These are phyloP conservation scores for Solenopsis invicta DNA, from an alignment of 1,140 invertebrate species.

Conservation along the genomic window DNA sequence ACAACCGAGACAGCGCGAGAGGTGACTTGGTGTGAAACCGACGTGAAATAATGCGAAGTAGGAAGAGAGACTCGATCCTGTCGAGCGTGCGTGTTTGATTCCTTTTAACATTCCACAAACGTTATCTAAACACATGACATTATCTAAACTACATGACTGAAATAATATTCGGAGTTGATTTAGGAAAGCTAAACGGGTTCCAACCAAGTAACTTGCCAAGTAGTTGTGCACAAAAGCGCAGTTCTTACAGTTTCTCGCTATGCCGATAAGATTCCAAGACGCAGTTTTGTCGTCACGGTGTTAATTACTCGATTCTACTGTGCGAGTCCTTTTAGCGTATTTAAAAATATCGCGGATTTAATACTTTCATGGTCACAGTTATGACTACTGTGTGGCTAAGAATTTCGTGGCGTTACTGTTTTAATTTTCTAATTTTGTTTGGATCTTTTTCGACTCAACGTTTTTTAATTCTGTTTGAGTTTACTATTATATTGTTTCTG, in stretches of 20 bases:
- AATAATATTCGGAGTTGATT: not conserved
- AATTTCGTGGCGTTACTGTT: not conserved
- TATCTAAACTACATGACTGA: not conserved
- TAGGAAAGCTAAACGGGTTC: not conserved
- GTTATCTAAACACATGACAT: not conserved
- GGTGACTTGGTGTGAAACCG: not conserved
- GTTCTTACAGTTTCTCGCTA: slow-evolving; percentile 2
- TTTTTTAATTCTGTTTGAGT: too few relatives aligned
- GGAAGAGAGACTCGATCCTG: not conserved
- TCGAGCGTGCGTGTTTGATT: not conserved
- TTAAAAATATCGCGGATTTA: slow-evolving; percentile 36
- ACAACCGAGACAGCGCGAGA: slow-evolving; percentile 6
- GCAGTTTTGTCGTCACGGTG: not conserved
- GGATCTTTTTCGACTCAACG: too few relatives aligned
- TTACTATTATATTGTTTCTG: too few relatives aligned
- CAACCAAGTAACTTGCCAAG: not conserved
- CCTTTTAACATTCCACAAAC: not conserved
- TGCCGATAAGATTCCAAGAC: not conserved
- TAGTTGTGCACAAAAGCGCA: not conserved
- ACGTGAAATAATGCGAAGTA: slow-evolving; percentile 8
- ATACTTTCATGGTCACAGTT: not conserved
- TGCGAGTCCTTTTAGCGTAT: not conserved
- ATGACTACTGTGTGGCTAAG: not conserved
- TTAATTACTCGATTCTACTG: slow-evolving; percentile 27
- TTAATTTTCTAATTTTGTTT: too few relatives aligned